Base-by-base conservation (phyloP, 37 sponge, comb jelly and placozoan genomes). In the Haliclona indistincta region DNA sequence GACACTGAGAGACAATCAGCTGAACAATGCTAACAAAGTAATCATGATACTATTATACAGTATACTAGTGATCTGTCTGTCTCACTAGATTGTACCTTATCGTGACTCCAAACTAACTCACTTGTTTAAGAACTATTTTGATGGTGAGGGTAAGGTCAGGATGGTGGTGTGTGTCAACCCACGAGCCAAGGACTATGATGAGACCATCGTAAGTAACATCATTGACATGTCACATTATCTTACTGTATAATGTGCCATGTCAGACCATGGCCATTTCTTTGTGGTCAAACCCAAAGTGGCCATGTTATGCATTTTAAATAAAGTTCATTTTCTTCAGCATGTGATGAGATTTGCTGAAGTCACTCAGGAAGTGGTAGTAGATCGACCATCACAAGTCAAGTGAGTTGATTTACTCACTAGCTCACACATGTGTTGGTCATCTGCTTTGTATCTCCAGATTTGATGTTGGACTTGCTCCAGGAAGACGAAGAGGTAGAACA, bases 271-370 rank as follows among this genome's bases (percentile, higher is more conserved):
- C n/a, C n/a, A n/a, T n/a, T n/a, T n/a, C n/a, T n/a, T n/a, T n/a
- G n/a, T n/a, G n/a, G n/a, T n/a, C n/a, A n/a, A n/a, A n/a, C n/a
- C n/a, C n/a, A n/a, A n/a, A n/a, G n/a, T n/a, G n/a, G n/a, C n/a
- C n/a, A n/a, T n/a, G n/a, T n/a, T n/a, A n/a, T n/a, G n/a, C n/a
- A n/a, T n/a, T n/a, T n/a, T n/a, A n/a, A n/a, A n/a, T n/a, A n/a
- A n/a, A n/a, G n/a, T n/a, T n/a, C n/a, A n/a, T n/a, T n/a, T 25
- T 56, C 34, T 25, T 33, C 60, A 92, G 81, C 96, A 98, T 75
- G 96, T 98, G 72, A 95, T 98, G 99, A 86, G 84, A 74, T 98
- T 98, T 75, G 96, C 99, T 42, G 96, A 95, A 80, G 71, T 98
- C 63, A 95, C 99, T 32, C 99, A 98, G 68, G 96, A 98, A 38